These are phyloP conservation scores for Anagrus nilaparvatae DNA, from an alignment of 1,140 invertebrate genomes.

Conservation along the genomic window DNA sequence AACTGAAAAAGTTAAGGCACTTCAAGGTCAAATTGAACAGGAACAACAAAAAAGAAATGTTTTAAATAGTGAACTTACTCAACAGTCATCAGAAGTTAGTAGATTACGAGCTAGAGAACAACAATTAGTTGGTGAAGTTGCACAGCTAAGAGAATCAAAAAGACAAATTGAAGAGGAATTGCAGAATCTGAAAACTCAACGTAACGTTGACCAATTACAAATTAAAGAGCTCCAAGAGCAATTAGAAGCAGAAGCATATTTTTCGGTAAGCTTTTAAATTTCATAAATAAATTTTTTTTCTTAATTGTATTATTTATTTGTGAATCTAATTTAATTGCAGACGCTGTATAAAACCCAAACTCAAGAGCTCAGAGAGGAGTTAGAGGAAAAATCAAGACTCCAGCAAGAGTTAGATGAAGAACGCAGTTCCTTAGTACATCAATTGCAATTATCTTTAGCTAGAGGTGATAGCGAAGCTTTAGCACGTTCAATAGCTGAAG, in stretches of 20 bases:
- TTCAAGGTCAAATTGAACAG: conserved; percentile 79
- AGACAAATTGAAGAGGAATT: conserved; percentile 70
- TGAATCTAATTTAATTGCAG: conserved; percentile 37
- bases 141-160: conserved; percentile 59
- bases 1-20: conserved; percentile 72
- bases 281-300: conserved; percentile 9
- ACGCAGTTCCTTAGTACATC: conserved; percentile 70
- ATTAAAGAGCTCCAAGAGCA: conserved; percentile 91
- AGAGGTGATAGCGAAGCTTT: conserved; percentile 85
- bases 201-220: conserved; percentile 64
- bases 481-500: conserved; percentile 85
- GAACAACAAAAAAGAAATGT: conserved; percentile 71
- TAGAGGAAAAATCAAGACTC: conserved; percentile 65
- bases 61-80: conserved; percentile 62
- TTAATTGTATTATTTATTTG: not conserved
- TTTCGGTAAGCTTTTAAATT: conserved; percentile 54
- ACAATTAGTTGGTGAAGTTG: conserved; percentile 61
- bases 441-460: conserved; percentile 78
- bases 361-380: conserved; percentile 76
- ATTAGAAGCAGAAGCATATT: conserved; percentile 86
- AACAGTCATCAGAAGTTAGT: conserved; percentile 60
- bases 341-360: conserved; percentile 89
- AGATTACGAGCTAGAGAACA: conserved; percentile 65
- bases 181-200: conserved; percentile 62
- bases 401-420: conserved; percentile 81